Evolutionary conservation across 2,113 vertebrate genomes (phyloP).

Genomic region (Entelurus aequoreus): DNA sequence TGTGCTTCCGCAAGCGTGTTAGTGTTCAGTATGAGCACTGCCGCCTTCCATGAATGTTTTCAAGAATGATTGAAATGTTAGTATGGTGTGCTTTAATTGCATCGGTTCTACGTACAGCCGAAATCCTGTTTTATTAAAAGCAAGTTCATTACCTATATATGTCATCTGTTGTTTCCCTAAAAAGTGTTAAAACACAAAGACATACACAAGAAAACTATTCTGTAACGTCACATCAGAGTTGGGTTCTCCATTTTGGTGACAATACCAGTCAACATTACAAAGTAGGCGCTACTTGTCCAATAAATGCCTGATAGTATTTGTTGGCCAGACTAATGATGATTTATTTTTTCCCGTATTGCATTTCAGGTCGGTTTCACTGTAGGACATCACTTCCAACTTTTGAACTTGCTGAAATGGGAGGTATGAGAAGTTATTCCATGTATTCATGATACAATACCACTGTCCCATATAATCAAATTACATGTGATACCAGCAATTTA

Average conservation of each 20-base stretch:
- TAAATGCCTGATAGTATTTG: not conserved
- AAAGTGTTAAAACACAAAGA: too few relatives aligned
- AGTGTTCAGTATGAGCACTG: not conserved
- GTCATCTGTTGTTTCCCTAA: too few relatives aligned
- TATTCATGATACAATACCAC: not conserved
- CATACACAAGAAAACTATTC: too few relatives aligned
- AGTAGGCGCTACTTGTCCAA: not conserved
- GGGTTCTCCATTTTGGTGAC: too few relatives aligned
- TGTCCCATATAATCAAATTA: not conserved
- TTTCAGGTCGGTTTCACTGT: slow-evolving; percentile 17
- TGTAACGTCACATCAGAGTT: too few relatives aligned
- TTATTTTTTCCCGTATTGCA: not conserved
- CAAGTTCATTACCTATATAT: too few relatives aligned
- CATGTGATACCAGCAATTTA: too few relatives aligned
- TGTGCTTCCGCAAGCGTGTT: not conserved
- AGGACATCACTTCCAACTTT: not conserved
- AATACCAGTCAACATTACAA: too few relatives aligned
- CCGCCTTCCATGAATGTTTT: not conserved
- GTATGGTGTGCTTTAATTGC: too few relatives aligned
- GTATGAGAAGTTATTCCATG: slow-evolving; percentile 17
- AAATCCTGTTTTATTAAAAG: too few relatives aligned
- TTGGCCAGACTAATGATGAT: not conserved
- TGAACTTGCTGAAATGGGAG: slow-evolving; percentile 47
- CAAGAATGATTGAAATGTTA: not conserved
- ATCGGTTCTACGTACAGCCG: too few relatives aligned